Conservation (phyloP, 2,888 invertebrate species). For the Erpobdella octoculata region DNA sequence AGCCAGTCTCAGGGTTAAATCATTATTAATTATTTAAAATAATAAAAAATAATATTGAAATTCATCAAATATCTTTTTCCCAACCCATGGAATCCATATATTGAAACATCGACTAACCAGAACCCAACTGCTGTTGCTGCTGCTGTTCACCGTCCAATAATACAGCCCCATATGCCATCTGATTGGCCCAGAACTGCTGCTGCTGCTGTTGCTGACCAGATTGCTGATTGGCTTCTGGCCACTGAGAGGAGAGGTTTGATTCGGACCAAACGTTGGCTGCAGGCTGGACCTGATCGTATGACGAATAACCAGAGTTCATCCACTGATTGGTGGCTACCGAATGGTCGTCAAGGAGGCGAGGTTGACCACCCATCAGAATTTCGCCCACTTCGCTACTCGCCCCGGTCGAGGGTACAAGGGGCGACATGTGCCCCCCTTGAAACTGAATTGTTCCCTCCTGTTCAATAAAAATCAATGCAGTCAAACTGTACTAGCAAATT, state of each 20-base stretch:
- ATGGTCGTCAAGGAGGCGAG: neutral
- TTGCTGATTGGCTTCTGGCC: neutral
- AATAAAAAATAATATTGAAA: no score
- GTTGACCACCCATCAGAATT: slow-evolving; percentile 25
- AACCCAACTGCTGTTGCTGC: slow-evolving; percentile 4
- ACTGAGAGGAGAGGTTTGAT: neutral
- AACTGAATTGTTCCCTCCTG: neutral
- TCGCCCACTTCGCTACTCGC: slow-evolving; percentile 48
- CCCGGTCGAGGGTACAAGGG: slow-evolving; percentile 41
- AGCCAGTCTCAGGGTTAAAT: no score
- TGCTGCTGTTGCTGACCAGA: neutral
- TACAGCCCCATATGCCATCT: neutral
- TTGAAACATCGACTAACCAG: no score
- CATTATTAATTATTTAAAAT: no score
- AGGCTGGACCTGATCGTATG: neutral
- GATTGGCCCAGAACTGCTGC: slow-evolving; percentile 20
- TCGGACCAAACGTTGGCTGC: neutral
- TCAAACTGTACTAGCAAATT: no score
- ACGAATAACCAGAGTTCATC: neutral
- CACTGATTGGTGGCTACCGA: no score
- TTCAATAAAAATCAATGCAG: no score
- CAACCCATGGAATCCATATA: no score
- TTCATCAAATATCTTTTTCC: no score
- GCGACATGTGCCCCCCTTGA: slow-evolving; percentile 44
- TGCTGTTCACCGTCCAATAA: neutral